Conservation (phyloP, 2,888 invertebrate species). For the Machimus rusticus region DNA sequence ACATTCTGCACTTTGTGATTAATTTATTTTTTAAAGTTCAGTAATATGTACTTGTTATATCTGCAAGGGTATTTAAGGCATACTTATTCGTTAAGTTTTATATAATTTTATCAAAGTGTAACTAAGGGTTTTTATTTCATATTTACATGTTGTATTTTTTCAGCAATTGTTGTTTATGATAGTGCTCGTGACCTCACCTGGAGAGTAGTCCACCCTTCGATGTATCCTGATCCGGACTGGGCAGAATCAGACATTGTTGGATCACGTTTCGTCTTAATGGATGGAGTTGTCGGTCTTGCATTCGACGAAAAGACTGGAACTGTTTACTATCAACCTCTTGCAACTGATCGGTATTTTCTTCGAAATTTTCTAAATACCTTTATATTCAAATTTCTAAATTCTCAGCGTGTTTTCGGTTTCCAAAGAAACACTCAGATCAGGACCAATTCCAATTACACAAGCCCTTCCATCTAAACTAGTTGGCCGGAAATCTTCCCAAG, state of each 20-base stretch:
- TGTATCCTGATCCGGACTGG: constrained; percentile 86
- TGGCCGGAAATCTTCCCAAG: constrained; percentile 85
- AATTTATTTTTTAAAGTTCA: no score
- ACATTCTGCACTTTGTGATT: no score
- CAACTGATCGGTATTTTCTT: constrained; percentile 67
- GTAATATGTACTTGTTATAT: no score
- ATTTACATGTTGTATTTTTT: neutral
- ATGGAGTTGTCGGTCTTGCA: constrained; percentile 73
- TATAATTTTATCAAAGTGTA: no score
- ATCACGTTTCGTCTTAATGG: constrained; percentile 71
- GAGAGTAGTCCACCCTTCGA: constrained; percentile 80
- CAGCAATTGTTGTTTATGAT: constrained; percentile 66
- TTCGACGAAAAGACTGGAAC: constrained; percentile 67
- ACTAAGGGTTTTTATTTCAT: neutral
- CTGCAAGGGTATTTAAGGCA: no score
- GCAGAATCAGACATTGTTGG: constrained; percentile 77
- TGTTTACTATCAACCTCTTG: constrained; percentile 73
- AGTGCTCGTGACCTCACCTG: constrained; percentile 78
- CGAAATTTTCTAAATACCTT: neutral
- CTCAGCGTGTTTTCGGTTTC: constrained; percentile 78
- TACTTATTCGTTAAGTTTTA: no score
- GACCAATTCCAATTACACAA: constrained; percentile 75
- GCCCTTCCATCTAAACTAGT: constrained; percentile 78
- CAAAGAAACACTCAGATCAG: constrained; percentile 75
- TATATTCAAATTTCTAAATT: neutral